These are phyloP conservation scores for Tricholauxania praeusta DNA, from an alignment of 2,888 invertebrate genomes.

Conservation along the genomic window DNA sequence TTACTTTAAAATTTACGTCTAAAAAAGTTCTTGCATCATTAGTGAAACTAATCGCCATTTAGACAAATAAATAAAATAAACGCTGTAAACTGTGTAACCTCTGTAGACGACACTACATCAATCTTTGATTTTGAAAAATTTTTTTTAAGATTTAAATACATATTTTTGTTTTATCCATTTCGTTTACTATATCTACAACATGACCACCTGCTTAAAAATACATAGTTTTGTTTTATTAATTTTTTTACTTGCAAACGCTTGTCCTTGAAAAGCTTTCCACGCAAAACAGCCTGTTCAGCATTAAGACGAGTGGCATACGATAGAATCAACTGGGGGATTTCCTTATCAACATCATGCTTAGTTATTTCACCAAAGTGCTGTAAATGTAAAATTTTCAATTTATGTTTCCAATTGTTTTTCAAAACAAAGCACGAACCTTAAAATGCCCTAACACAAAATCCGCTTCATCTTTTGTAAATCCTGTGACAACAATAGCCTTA, in stretches of 20 bases:
- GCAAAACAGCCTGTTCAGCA: slow-evolving; percentile 67
- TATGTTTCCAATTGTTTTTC: too few species aligned
- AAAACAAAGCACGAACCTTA: slow-evolving; percentile 71
- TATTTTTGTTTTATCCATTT: too few species aligned
- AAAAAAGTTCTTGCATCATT: too few species aligned
- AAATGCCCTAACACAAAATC: slow-evolving; percentile 86
- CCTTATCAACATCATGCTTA: slow-evolving; percentile 80
- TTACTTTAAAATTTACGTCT: too few species aligned
- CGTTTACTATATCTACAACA: too few species aligned
- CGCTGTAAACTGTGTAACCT: too few species aligned
- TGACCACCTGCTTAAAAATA: too few species aligned
- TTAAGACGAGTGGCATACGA: slow-evolving; percentile 66
- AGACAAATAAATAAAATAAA: too few species aligned
- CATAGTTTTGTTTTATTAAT: slow-evolving; percentile 8
- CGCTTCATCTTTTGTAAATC: slow-evolving; percentile 87
- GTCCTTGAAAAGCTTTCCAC: slow-evolving; percentile 75
- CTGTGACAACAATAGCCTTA: slow-evolving; percentile 86
- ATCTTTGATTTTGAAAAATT: too few species aligned
- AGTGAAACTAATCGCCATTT: too few species aligned
- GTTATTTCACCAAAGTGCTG: slow-evolving; percentile 90
- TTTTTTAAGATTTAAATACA: too few species aligned
- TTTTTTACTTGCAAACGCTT: slow-evolving; percentile 78
- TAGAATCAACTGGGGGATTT: slow-evolving; percentile 73
- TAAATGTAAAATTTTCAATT: slow-evolving; percentile 45
- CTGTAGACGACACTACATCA: too few species aligned